Evolutionary conservation across 2,888 invertebrate genomes (phyloP), one percentile per base, ranked within the genome.

Genomic region (Eupsilia transversa): DNA sequence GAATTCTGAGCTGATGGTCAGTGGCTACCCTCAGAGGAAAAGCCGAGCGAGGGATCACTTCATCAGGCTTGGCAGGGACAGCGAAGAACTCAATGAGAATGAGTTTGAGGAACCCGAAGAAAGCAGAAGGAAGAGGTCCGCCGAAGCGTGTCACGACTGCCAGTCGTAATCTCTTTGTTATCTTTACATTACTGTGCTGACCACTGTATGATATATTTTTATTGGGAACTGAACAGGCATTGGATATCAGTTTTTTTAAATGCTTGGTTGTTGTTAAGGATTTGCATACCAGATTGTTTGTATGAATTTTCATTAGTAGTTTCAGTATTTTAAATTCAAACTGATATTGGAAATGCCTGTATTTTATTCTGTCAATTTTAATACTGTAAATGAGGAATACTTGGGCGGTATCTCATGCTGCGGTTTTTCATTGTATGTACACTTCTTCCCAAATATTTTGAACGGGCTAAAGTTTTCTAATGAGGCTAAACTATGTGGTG

Each of bases 1-100:
- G 72, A 89, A 86, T 38, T 89, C 93, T 0, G 93, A 94, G 1
- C 72, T 93, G 33, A 85, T 90, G 2, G 90, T 92, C 7, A 92
- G 87, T 52, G 93, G 93, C 6, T 93, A 91, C 52, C 95, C 95
- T 46, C 94, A 94, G 75, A 94, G 96, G 87, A 96, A 94, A 83
- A 92, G 87, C 85, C 91, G 96, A 74, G 96, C 96, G 7, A 90
- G 96, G 30, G 93, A 96, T 77, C 95, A 95, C 68, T 96, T 96
- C 80, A 93, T 96, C 84, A 93, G 96, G 74, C 93, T 96, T 0
- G 96, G 96, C 2, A 90, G 96, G 71, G 95, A 95, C 74, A 95
- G 92, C 70, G 96, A 96, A 79, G 95, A 95, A 61, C 63, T 94
- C 17, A 91, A 90, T 69, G 94, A 93, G n/a, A 89, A 87, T 35